Evolutionary conservation across 2,113 vertebrate species (phyloP), one percentile per base, ranked within the genome.

Genomic region (Hydropotes inermis): DNA sequence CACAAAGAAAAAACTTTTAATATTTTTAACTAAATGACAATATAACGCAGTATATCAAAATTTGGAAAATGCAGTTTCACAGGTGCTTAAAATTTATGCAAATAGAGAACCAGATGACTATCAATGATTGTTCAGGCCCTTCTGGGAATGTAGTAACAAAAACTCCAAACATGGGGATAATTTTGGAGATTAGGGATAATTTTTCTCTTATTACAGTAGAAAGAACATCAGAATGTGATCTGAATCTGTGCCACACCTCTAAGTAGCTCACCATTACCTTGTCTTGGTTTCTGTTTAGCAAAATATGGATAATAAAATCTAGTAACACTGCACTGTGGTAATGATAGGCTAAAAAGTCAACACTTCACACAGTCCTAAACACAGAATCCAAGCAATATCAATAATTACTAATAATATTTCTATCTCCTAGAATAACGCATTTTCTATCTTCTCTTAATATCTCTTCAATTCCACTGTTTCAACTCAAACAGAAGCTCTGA

Each of bases 401-500:
- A 88, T 78, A 90, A 94, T n/a, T 83, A 64, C n/a, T 94, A 82
- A 30, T 78, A 52, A 79, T 43, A 84, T 23, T 12, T 57, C n/a
- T 78, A 45, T 52, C 14, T 83, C 45, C 50, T 39, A 33, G 27
- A 85, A 78, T 70, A 96, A 74, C 30, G 33, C 5, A 74, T 84
- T 91, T 83, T 85, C 55, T 30, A 52, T 76, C 1, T 52, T 3
- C 54, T 15, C 14, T 57, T 54, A 92, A 94, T 74, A 83, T 27
- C 61, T 89, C 61, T 54, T 58, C 13, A 89, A 86, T 93, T 90
- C 87, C 74, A 60, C 52, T 76, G 43, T 61, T 61, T 97, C 50
- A 64, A 94, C 47, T 95, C 57, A 95, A 43, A 61, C 19, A 57
- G 64, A 93, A 95, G n/a, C 39, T 93, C 96, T 93, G 13, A 45